These are phyloP conservation scores for Phaenicophaeus curvirostris DNA, from an alignment of 2,797 vertebrate species.

Conservation along the genomic window DNA sequence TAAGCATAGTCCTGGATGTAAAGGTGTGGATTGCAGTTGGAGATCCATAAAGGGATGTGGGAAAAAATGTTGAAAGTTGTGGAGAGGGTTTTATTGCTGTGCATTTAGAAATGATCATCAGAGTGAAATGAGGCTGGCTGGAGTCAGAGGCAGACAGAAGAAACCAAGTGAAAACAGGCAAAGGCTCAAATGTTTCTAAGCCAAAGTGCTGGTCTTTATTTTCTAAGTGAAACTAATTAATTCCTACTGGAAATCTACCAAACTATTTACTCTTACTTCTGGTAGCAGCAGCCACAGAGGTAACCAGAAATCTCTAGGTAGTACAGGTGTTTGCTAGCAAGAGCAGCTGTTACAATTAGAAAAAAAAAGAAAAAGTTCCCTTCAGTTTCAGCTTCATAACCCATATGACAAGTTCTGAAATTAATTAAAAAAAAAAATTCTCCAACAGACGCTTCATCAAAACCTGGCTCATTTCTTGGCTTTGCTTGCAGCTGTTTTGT, in stretches of 20 bases:
- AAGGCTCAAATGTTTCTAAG: neutral
- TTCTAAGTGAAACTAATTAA: neutral
- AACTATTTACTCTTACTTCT: neutral
- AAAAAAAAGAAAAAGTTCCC: neutral
- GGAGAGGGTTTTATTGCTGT: rapidly evolving
- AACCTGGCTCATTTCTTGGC: constrained; percentile 1
- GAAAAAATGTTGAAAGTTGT: neutral
- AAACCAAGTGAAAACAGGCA: neutral
- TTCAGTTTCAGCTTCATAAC: constrained; percentile 65
- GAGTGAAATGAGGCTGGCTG: neutral
- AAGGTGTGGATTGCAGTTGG: neutral
- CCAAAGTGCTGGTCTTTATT: neutral
- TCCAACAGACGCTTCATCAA: constrained; percentile 25
- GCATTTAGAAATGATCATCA: neutral
- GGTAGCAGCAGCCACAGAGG: neutral
- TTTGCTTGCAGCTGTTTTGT: constrained; percentile 41
- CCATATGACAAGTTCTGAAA: constrained; percentile 51
- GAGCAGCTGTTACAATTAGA: constrained; percentile 43
- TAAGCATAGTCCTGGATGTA: neutral
- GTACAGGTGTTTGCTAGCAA: constrained; percentile 41
- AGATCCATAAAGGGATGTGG: neutral
- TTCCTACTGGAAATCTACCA: constrained; percentile 17
- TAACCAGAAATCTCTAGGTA: constrained; percentile 8
- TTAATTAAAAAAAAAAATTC: neutral
- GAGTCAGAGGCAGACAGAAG: neutral